phyloP scores from a whole-genome alignment of 2,888 invertebrate species.

The Emesis russula region DNA sequence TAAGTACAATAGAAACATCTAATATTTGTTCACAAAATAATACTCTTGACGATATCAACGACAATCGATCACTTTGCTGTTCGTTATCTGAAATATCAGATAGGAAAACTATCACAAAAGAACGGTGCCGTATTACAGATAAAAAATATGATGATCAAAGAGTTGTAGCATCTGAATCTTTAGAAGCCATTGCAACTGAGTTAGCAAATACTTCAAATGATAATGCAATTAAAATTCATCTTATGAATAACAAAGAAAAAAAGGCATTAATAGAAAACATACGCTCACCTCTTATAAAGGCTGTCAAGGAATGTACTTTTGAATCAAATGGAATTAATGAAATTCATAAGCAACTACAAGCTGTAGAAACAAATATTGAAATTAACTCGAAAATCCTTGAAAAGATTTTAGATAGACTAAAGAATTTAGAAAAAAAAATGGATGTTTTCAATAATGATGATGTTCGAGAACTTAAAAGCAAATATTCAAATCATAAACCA shows the following conservation, averaged over 20 bases:
- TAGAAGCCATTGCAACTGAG: conserved; percentile 93
- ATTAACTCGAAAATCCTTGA: conserved; percentile 91
- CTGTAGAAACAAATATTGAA: conserved; percentile 90
- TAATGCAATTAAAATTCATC: conserved; percentile 92
- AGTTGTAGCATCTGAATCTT: conserved; percentile 91
- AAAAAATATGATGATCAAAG: conserved; percentile 88
- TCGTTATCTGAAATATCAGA: conserved; percentile 92
- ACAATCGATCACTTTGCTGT: conserved; percentile 92
- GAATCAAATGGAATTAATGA: conserved; percentile 89
- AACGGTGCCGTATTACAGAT: conserved; percentile 75
- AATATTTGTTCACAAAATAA: conserved; percentile 90
- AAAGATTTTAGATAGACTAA: conserved; percentile 91
- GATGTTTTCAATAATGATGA: conserved; percentile 76
- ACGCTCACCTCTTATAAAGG: conserved; percentile 91
- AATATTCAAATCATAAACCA: conserved; percentile 82
- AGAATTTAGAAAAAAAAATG: conserved; percentile 91
- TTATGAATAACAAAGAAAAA: conserved; percentile 93
- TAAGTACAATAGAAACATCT: conserved; percentile 90
- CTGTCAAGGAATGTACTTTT: conserved; percentile 92
- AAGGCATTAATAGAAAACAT: conserved; percentile 92
- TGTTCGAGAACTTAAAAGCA: conserved; percentile 72
- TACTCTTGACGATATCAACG: conserved; percentile 92
- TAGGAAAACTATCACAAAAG: conserved; percentile 90
- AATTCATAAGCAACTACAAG: conserved; percentile 88
- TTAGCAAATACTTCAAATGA: conserved; percentile 89